Conservation (phyloP, 1,140 invertebrate species). For the Bradynema listronoti region DNA sequence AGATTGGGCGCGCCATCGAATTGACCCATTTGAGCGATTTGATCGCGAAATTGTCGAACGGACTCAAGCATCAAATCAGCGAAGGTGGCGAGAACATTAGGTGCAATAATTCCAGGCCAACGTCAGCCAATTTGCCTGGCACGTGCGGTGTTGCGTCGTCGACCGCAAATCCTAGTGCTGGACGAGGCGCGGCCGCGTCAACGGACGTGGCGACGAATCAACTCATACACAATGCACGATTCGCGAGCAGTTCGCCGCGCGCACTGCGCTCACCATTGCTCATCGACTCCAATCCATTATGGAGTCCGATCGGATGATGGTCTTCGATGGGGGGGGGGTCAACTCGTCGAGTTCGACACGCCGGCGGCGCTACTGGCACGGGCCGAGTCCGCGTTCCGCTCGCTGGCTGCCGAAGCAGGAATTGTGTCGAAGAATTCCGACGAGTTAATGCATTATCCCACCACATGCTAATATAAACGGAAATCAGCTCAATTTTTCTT, state of each 20-base stretch:
- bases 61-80: conserved; percentile 44
- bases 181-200: conserved; percentile 64
- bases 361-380: conserved; percentile 66
- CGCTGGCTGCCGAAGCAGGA: conserved; percentile 58
- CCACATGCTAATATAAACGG: too few relatives aligned
- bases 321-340: conserved; percentile 72
- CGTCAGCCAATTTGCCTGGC: conserved; percentile 64
- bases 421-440: too few relatives aligned
- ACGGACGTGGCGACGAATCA: conserved; percentile 58
- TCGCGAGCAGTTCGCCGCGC: conserved; percentile 59
- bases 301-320: conserved; percentile 59
- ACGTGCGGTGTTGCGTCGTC: conserved; percentile 61
- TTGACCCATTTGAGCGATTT: conserved; percentile 61
- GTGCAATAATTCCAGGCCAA: conserved; percentile 60
- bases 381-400: conserved; percentile 53
- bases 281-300: conserved; percentile 63
- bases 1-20: conserved; percentile 70
- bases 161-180: conserved; percentile 60
- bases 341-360: conserved; percentile 70
- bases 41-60: conserved; percentile 22
- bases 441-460: too few relatives aligned
- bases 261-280: conserved; percentile 64
- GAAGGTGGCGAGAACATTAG: conserved; percentile 60
- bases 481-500: too few relatives aligned
- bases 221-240: conserved; percentile 41